phyloP scores from a whole-genome alignment of 1,140 invertebrate species.

The Teleopsis dalmanni region DNA sequence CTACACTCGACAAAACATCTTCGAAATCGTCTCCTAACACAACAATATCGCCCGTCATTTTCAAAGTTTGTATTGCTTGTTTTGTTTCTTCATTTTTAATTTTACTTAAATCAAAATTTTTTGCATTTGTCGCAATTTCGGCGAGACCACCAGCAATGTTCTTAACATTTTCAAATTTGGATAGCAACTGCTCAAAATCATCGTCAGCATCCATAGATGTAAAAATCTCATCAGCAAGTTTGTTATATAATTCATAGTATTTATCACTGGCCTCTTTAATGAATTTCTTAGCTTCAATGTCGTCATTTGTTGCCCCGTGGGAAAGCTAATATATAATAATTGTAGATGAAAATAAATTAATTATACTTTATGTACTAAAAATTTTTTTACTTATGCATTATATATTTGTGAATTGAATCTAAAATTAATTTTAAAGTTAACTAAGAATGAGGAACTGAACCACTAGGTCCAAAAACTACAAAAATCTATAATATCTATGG shows the following conservation, averaged over 20 bases:
- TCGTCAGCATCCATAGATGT: constrained; percentile 30
- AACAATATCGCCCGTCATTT: constrained; percentile 28
- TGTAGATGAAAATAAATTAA: no score
- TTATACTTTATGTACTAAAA: no score
- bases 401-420: no score
- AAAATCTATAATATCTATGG: no score
- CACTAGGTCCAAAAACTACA: no score
- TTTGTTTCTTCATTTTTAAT: constrained; percentile 19
- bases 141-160: constrained; percentile 35
- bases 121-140: constrained; percentile 29
- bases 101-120: constrained; percentile 18
- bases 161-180: constrained; percentile 32
- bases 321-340: constrained; percentile 3
- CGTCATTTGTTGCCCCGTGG: constrained; percentile 17
- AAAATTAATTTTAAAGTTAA: no score
- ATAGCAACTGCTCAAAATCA: constrained; percentile 32
- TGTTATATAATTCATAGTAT: constrained; percentile 33
- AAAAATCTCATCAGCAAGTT: constrained; percentile 35
- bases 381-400: no score
- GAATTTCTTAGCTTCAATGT: constrained; percentile 28
- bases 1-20: constrained; percentile 30
- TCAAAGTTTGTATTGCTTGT: constrained; percentile 26
- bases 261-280: constrained; percentile 28
- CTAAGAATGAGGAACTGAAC: no score
- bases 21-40: constrained; percentile 39